phyloP scores from a whole-genome alignment of 2,113 vertebrate species.

The Lepisosteus osseus region DNA sequence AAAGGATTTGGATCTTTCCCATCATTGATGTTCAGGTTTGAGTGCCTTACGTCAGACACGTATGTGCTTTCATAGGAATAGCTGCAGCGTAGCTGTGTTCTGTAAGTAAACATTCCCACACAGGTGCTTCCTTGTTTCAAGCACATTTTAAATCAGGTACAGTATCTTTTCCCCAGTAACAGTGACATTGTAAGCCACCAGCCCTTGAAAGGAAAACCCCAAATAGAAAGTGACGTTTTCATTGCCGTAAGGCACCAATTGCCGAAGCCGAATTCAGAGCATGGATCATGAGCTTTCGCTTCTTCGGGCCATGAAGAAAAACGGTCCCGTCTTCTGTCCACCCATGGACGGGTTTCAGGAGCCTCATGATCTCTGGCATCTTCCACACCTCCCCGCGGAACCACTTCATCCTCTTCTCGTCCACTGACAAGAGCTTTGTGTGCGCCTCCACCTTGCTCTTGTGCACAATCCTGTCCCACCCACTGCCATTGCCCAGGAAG shows the following conservation, averaged over 20 bases:
- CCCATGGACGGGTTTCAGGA: slow-evolving; percentile 64
- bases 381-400: slow-evolving; percentile 62
- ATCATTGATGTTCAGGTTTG: too few species aligned
- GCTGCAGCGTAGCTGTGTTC: too few species aligned
- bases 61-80: too few species aligned
- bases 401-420: slow-evolving; percentile 69
- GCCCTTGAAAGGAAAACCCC: slow-evolving; percentile 38
- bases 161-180: background rate
- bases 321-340: slow-evolving; percentile 69
- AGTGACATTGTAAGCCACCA: slow-evolving; percentile 50
- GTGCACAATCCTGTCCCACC: slow-evolving; percentile 67
- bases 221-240: slow-evolving; percentile 54
- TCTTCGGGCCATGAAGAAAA: slow-evolving; percentile 53
- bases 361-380: slow-evolving; percentile 32
- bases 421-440: slow-evolving; percentile 47
- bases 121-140: too few species aligned
- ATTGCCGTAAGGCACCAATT: slow-evolving; percentile 57
- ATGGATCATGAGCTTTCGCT: slow-evolving; percentile 41
- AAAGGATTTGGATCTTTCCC: too few species aligned
- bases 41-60: too few species aligned
- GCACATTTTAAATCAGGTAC: too few species aligned
- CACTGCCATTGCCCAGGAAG: slow-evolving; percentile 65
- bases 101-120: too few species aligned
- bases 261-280: slow-evolving; percentile 53
- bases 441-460: slow-evolving; percentile 60